These are phyloP conservation scores for Nephrocerus scutellatus DNA, from an alignment of 2,888 invertebrate genomes.

Conservation along the genomic window DNA sequence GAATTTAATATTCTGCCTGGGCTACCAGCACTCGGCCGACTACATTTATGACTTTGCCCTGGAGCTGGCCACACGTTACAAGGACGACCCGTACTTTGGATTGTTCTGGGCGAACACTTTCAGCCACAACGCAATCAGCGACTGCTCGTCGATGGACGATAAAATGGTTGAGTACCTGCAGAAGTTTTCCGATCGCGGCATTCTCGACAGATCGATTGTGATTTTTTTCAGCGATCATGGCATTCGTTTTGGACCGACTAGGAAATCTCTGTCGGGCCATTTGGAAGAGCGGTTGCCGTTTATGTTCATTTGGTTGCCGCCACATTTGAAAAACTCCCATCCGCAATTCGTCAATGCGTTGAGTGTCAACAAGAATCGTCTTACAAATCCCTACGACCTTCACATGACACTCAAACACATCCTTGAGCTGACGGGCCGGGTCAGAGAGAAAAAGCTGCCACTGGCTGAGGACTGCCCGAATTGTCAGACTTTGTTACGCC, in stretches of 20 bases:
- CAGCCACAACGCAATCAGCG: slow-evolving; percentile 64
- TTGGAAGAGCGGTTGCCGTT: slow-evolving; percentile 72
- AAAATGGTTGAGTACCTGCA: slow-evolving; percentile 55
- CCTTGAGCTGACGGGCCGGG: slow-evolving; percentile 50
- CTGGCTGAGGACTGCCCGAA: slow-evolving; percentile 55
- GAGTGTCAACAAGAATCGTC: slow-evolving; percentile 55
- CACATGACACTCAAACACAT: slow-evolving; percentile 65
- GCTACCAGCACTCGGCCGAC: slow-evolving; percentile 59
- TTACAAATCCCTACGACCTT: slow-evolving; percentile 70
- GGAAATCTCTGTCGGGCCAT: slow-evolving; percentile 63
- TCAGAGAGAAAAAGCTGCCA: slow-evolving; percentile 28
- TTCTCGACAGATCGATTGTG: slow-evolving; percentile 59
- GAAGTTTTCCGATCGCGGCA: slow-evolving; percentile 54
- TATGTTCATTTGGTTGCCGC: slow-evolving; percentile 62
- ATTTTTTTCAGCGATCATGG: slow-evolving; percentile 75
- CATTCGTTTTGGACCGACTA: slow-evolving; percentile 65
- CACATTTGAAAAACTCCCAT: slow-evolving; percentile 52
- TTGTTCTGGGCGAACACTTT: slow-evolving; percentile 74
- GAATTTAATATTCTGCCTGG: slow-evolving; percentile 55
- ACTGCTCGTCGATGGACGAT: slow-evolving; percentile 60
- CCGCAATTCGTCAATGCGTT: slow-evolving; percentile 54
- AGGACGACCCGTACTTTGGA: slow-evolving; percentile 60
- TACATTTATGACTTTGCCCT: slow-evolving; percentile 62
- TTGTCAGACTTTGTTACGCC: slow-evolving; percentile 59
- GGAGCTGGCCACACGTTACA: slow-evolving; percentile 60